Percentiles rank a stretch among this genome's conserved stretches.
Evolutionary conservation across 2,113 vertebrate genomes (phyloP).

Genomic region (Cichladusa arquata): DNA sequence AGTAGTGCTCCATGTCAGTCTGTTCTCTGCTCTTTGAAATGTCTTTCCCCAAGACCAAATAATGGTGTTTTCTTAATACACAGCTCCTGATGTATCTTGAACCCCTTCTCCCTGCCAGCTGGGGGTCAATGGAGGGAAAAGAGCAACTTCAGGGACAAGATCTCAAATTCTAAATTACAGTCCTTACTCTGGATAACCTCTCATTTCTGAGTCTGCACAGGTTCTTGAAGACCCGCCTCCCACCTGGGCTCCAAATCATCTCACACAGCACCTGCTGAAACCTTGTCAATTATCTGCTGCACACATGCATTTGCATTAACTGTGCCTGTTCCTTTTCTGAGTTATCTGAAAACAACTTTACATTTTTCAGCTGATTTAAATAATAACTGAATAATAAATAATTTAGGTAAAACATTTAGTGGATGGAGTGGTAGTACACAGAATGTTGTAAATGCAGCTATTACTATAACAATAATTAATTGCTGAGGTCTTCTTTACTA

Average conservation of each 20-base stretch:
- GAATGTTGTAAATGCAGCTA: neutral
- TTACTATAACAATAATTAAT: neutral
- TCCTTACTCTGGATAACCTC: neutral
- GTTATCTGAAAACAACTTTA: neutral
- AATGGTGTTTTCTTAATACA: neutral
- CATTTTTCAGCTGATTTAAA: slow-evolving; percentile 5
- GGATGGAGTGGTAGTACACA: neutral
- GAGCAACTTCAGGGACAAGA: neutral
- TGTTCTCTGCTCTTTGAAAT: neutral
- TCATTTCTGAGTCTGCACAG: neutral
- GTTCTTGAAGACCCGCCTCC: neutral
- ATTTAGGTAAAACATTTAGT: neutral
- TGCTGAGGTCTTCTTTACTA: neutral
- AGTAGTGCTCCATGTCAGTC: neutral
- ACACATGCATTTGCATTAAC: neutral
- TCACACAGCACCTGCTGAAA: fast-evolving
- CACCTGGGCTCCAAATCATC: neutral
- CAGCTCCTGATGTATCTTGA: neutral
- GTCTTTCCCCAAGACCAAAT: neutral
- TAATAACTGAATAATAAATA: neutral
- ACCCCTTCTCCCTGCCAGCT: neutral
- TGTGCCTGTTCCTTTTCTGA: neutral
- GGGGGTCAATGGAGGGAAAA: neutral
- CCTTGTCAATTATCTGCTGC: neutral
- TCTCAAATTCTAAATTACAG: neutral